Evolutionary conservation across 1,140 invertebrate species (phyloP), one percentile per base, ranked within the genome.

Genomic region (Hycleus cichorii): DNA sequence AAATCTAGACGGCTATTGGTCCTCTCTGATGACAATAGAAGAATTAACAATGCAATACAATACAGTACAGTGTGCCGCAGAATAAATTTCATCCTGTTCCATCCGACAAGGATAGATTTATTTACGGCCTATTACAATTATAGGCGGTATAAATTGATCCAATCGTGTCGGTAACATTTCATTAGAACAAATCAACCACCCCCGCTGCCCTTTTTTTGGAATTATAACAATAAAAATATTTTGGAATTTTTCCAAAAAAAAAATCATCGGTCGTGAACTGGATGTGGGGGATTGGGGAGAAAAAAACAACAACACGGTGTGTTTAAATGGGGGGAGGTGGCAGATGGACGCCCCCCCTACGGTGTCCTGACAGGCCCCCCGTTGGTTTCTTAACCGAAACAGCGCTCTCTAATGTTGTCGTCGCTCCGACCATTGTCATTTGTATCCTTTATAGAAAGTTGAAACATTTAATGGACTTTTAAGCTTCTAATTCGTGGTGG

Each of bases 331-430:
- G 27, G 44, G 50, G 52, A 39, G 50, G 47, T 32, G 46, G 57
- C 49, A 32, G 45, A 26, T 27, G 43, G 58, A 11, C 25, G 39
- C 53, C 49, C 47, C 51, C 59, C 59, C 48, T 10, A 49, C 27
- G 25, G 59, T 25, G 49, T 47, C 47, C 42, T 52, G 59, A 60
- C 59, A 60, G 59, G 47, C 45, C 54, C 53, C 53, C 59, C 43
- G 43, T 2, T 9, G 53, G 4, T 52, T 55, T 43, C 54, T 51
- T 56, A 57, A 57, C 59, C 59, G 59, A 60, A 60, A 60, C 59
- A 60, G 49, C 53, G 59, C 54, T 57, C 53, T 60, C 59, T 60
- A 60, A 60, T 60, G 59, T 57, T 60, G 59, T 60, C 59, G 59
- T 60, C 59, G 59, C 59, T 60, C 47, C 47, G 53, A 46, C 53